phyloP scores from a whole-genome alignment of 2,888 invertebrate species.

The Seira sanloemensis region DNA sequence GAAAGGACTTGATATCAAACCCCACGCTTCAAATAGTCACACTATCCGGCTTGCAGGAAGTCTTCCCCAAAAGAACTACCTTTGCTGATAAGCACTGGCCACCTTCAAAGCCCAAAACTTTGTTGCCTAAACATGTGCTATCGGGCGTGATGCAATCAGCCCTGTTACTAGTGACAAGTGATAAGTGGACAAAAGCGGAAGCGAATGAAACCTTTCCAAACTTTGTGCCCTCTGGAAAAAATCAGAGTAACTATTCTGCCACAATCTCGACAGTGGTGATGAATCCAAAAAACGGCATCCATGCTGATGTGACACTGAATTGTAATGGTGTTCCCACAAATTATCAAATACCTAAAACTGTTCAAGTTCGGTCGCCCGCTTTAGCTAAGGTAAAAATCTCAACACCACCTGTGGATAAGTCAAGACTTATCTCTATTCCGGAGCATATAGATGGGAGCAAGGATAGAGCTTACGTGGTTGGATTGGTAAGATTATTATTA shows the following conservation, averaged over 20 bases:
- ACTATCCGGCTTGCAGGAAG: slow-evolving; percentile 91
- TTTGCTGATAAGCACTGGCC: slow-evolving; percentile 95
- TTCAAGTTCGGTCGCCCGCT: slow-evolving; percentile 44
- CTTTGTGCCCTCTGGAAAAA: slow-evolving; percentile 18
- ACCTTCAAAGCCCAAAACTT: slow-evolving; percentile 63
- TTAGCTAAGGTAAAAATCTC: slow-evolving; percentile 44
- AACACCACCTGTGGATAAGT: slow-evolving; percentile 45
- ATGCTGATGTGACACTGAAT: slow-evolving; percentile 40
- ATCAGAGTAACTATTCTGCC: slow-evolving; percentile 8
- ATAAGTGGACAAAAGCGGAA: slow-evolving; percentile 53
- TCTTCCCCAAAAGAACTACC: slow-evolving; percentile 91
- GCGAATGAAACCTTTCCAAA: slow-evolving; percentile 54
- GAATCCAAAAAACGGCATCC: slow-evolving; percentile 36
- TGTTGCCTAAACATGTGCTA: slow-evolving; percentile 63
- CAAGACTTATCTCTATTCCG: slow-evolving; percentile 47
- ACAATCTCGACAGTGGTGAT: slow-evolving; percentile 28
- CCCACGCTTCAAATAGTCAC: slow-evolving; percentile 94
- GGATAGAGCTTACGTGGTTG: slow-evolving; percentile 61
- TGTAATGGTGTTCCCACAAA: slow-evolving; percentile 35
- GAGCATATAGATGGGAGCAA: slow-evolving; percentile 54
- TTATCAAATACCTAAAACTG: slow-evolving; percentile 31
- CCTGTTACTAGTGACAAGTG: slow-evolving; percentile 29
- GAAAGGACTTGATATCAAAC: slow-evolving; percentile 93
- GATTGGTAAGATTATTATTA: slow-evolving; percentile 54
- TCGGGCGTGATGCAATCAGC: slow-evolving; percentile 29